Conservation (phyloP, 2,797 vertebrate genomes). For the Acropternis orthonyx region DNA sequence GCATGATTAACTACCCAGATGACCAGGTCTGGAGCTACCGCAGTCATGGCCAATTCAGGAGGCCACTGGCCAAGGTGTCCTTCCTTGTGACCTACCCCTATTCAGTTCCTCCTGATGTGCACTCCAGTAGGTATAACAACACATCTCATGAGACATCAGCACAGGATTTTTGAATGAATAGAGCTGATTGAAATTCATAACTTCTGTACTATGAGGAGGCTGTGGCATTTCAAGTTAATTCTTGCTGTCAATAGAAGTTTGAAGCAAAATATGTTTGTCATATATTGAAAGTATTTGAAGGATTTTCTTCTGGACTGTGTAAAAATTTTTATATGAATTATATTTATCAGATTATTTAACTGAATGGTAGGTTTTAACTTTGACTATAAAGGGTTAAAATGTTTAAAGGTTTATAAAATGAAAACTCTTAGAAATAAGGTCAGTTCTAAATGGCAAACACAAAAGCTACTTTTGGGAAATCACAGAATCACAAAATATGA, state of each 20-base stretch:
- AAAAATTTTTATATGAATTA: background rate
- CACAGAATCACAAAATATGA: background rate
- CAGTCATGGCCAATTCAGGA: background rate
- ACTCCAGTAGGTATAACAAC: background rate
- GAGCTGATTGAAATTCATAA: background rate
- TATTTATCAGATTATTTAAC: background rate
- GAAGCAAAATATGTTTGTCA: background rate
- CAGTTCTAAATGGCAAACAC: background rate
- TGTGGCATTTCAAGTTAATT: background rate
- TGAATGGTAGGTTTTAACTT: background rate
- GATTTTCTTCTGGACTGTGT: background rate
- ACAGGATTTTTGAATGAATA: background rate
- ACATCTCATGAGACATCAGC: background rate
- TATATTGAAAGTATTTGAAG: background rate
- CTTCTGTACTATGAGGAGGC: background rate
- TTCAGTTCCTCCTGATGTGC: background rate
- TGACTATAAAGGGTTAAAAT: background rate
- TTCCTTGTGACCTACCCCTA: background rate
- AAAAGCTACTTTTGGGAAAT: background rate
- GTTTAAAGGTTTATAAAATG: background rate
- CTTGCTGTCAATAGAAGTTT: background rate
- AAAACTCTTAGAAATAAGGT: background rate
- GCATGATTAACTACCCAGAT: background rate
- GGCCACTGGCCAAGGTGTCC: fast-evolving
- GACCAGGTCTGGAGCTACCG: background rate